These are phyloP conservation scores for Corythornis madagascariensis DNA, from an alignment of 2,113 vertebrate genomes.

Conservation along the genomic window DNA sequence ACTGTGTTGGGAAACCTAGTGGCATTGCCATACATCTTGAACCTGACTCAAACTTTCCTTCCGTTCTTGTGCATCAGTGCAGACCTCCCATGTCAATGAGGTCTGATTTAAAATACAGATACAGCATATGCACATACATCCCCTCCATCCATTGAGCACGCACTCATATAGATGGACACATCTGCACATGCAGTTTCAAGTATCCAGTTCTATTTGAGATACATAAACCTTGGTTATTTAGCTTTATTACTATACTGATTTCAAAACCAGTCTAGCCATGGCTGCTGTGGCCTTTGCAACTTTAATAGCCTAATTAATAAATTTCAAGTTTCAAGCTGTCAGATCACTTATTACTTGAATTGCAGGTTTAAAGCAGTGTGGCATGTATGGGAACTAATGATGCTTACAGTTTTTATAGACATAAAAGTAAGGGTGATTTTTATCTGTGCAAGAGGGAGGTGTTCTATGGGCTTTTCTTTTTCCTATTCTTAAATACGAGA, in stretches of 20 bases:
- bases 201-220: background rate
- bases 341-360: slow-evolving; percentile 54
- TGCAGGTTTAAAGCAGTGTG: slow-evolving; percentile 47
- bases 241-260: slow-evolving; percentile 36
- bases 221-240: background rate
- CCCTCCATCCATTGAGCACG: background rate
- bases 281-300: slow-evolving; percentile 44
- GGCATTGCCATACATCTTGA: background rate
- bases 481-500: background rate
- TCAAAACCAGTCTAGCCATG: background rate
- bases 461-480: background rate
- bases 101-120: slow-evolving; percentile 8
- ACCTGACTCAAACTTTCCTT: background rate
- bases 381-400: slow-evolving; percentile 2
- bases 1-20: background rate
- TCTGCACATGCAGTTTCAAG: background rate
- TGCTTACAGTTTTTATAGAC: background rate
- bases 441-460: background rate
- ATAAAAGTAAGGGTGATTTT: slow-evolving; percentile 23
- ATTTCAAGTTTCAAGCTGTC: slow-evolving; percentile 49
- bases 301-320: slow-evolving; percentile 67
- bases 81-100: background rate
- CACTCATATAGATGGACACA: background rate
- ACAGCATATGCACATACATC: background rate
- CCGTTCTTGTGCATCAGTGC: background rate